phyloP scores from a whole-genome alignment of 2,888 invertebrate species.

The Agonopterix heracliana region DNA sequence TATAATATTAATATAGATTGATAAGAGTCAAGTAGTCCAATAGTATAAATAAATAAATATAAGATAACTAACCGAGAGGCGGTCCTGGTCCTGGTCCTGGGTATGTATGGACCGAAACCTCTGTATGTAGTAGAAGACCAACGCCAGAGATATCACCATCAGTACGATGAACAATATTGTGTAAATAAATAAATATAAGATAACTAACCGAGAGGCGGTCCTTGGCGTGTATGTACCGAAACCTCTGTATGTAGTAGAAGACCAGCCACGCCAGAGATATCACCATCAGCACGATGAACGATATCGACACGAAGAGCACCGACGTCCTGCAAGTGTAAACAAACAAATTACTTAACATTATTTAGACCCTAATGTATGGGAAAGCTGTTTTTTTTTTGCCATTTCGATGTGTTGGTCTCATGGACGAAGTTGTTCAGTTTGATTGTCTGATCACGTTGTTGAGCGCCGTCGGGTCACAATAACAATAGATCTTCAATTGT shows the following conservation, averaged over 20 bases:
- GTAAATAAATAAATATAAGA: constrained; percentile 6
- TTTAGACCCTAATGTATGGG: no score
- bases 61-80: constrained; percentile 87
- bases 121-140: constrained; percentile 97
- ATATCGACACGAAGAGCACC: constrained; percentile 95
- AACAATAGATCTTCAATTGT: no score
- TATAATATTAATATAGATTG: no score
- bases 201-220: constrained; percentile 90
- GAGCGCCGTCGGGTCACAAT: no score
- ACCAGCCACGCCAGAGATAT: constrained; percentile 96
- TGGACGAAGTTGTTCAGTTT: no score
- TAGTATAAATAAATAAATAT: no score
- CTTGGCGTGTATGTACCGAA: constrained; percentile 95
- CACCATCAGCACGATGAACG: constrained; percentile 96
- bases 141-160: constrained; percentile 95
- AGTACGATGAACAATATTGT: constrained; percentile 93
- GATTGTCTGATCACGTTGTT: no score
- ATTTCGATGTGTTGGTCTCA: no score
- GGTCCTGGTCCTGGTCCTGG: no score
- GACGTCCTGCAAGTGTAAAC: constrained; percentile 81
- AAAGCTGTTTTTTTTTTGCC: no score
- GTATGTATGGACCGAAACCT: constrained; percentile 95
- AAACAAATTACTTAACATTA: constrained; percentile 2
- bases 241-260: constrained; percentile 96
- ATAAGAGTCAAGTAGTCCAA: no score